Conservation (phyloP, 1,140 invertebrate species). For the Hylaeus volcanicus region DNA sequence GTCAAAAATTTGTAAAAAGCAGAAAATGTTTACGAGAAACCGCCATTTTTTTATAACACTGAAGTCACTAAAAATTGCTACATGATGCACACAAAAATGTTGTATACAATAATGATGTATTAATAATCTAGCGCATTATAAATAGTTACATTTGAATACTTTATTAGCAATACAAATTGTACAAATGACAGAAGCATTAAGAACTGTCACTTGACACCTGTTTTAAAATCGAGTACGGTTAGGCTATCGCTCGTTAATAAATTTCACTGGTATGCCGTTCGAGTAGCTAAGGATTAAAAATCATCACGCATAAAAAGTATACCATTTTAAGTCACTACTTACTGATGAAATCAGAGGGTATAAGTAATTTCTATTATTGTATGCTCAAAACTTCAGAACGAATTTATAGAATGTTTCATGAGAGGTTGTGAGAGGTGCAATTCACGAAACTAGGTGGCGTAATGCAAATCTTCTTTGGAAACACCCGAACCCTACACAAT, state of each 20-base stretch:
- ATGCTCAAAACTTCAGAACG: slow-evolving; percentile 37
- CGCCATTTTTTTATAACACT: slow-evolving; percentile 38
- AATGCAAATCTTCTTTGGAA: slow-evolving; percentile 22
- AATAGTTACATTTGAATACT: background rate
- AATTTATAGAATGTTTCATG: slow-evolving; percentile 41
- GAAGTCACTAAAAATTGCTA: slow-evolving; percentile 6
- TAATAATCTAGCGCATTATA: background rate
- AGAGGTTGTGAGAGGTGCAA: slow-evolving; percentile 20
- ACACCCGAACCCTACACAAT: background rate
- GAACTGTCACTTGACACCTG: slow-evolving; percentile 41
- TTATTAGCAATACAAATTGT: background rate
- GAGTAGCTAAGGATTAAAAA: background rate
- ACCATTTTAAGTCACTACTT: slow-evolving; percentile 14
- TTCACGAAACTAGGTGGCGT: slow-evolving; percentile 28
- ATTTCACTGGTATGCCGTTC: background rate
- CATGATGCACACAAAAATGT: background rate
- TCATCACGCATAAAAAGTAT: background rate
- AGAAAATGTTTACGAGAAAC: slow-evolving; percentile 14
- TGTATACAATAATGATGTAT: background rate
- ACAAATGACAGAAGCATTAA: slow-evolving; percentile 6
- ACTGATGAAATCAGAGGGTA: slow-evolving; percentile 23
- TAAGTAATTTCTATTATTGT: slow-evolving; percentile 23
- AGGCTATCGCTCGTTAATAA: slow-evolving; percentile 6
- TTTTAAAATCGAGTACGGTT: slow-evolving; percentile 35
- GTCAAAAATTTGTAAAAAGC: background rate